Evolutionary conservation across 1,140 invertebrate genomes (phyloP).

Genomic region (Rhyacophila brunnea): DNA sequence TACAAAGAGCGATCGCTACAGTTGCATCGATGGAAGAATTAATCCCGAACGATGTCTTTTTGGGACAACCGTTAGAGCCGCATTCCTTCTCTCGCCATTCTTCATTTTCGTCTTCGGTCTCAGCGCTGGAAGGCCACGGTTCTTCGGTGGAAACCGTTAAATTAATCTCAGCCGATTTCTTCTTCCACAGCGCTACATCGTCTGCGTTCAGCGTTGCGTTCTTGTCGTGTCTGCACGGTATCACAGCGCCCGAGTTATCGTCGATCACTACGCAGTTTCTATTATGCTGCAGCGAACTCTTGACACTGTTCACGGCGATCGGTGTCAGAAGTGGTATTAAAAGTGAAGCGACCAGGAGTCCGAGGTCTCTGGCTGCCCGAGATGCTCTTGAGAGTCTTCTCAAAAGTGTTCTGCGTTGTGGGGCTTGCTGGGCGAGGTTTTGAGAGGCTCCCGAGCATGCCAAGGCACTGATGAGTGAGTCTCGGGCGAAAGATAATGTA

Average conservation of each 20-base stretch:
- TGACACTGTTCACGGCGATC: constrained; percentile 3
- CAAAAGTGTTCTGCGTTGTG: constrained; percentile 46
- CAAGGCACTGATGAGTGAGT: constrained; percentile 56
- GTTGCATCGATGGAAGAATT: not conserved
- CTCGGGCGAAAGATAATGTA: constrained; percentile 54
- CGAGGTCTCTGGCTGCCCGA: constrained; percentile 59
- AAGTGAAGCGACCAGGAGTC: constrained; percentile 51
- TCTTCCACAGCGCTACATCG: not conserved
- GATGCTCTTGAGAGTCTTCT: constrained; percentile 45
- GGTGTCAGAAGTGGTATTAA: constrained; percentile 42
- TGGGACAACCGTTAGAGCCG: constrained; percentile 47
- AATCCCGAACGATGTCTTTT: constrained; percentile 25
- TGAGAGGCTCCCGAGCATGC: constrained; percentile 54
- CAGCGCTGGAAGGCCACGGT: constrained; percentile 14
- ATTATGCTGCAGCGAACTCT: not conserved
- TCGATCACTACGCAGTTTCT: constrained; percentile 7
- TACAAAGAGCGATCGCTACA: constrained; percentile 44
- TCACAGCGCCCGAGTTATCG: not conserved
- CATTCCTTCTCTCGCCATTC: constrained; percentile 43
- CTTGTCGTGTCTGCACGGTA: too few relatives aligned
- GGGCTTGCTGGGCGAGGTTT: constrained; percentile 45
- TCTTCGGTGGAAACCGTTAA: constrained; percentile 10
- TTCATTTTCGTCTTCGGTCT: constrained; percentile 27
- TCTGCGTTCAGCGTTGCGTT: too few relatives aligned
- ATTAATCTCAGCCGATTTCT: constrained; percentile 6